Percentiles rank a stretch among this genome's conserved stretches.
These are phyloP conservation scores for Euphysa ruthae DNA, from an alignment of 30 jellyfish, hydroid and myxozoan species.

Conservation along the genomic window DNA sequence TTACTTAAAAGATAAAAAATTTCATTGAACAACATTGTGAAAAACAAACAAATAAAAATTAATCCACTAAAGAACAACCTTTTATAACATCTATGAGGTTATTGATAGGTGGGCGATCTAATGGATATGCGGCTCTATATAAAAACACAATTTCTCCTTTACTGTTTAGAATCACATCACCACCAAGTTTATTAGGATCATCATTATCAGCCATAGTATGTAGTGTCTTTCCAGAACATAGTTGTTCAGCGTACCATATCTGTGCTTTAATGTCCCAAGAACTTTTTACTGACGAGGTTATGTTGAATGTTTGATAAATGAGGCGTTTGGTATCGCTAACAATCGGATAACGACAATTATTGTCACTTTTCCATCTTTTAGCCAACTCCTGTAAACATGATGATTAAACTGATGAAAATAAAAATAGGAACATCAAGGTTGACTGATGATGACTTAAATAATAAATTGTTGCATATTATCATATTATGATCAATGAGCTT, in stretches of 20 bases:
- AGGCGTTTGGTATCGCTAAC: conserved; percentile 46
- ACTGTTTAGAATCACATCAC: conserved; percentile 46
- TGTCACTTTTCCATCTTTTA: no score
- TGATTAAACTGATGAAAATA: no score
- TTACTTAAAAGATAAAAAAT: no score
- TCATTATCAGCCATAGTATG: conserved; percentile 49
- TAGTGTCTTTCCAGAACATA: conserved; percentile 36
- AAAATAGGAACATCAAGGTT: no score
- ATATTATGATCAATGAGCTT: no score
- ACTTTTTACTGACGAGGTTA: conserved; percentile 40
- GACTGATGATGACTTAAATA: no score
- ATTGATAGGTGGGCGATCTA: conserved; percentile 55
- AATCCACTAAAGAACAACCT: no score
- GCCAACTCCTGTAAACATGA: no score
- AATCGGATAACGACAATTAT: conserved; percentile 50
- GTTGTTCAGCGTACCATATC: conserved; percentile 52
- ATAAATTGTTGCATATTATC: no score
- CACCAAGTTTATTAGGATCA: conserved; percentile 93
- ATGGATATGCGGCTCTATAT: conserved; percentile 51
- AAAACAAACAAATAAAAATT: no score
- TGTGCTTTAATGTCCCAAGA: conserved; percentile 56
- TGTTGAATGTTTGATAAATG: conserved; percentile 35
- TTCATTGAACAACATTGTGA: no score
- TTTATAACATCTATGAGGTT: not conserved
- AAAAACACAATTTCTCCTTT: conserved; percentile 25